Evolutionary conservation across 2,113 vertebrate species (phyloP), one percentile per base, ranked within the genome.

Genomic region (cat (Felis catus)): DNA sequence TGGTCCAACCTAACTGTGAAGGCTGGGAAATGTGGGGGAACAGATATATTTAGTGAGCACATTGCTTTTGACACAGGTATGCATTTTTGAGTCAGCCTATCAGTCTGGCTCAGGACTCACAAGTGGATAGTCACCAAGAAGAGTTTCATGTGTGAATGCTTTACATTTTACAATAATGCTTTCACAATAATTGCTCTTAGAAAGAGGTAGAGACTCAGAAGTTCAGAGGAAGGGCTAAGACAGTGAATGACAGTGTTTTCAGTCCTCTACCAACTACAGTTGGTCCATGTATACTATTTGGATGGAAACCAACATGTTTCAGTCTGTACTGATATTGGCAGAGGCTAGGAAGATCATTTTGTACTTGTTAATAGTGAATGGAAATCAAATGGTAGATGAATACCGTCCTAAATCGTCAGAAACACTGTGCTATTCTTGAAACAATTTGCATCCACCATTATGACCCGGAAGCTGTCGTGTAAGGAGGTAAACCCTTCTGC

Each of bases 391-490:
- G 33, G 5, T 19, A 9, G n/a, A 16, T 70, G 48, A 74, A 71
- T 2, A n/a, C 33, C 5, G n/a, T 21, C 36, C 19, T 61, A 33
- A 58, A 31, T 92, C 51, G 13, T 58, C 45, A 74, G 23, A 74
- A 61, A 45, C 11, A 25, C 7, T 16, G 12, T 41, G 6, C 45
- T 92, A 11, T 53, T 93, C 55, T 81, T 48, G 7, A 33, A 80
- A 25, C 80, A 93, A 41, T 92, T 92, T 91, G 90, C 71, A 81
- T 96, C 95, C 94, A 85, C 83, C 45, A 12, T 84, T 55, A 96
- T 98, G 95, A 96, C 96, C 97, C 70, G 83, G 94, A 51, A 89
- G 96, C 97, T 70, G 31, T 65, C 74, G 93, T 95, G 86, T 88
- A 89, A 96, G 96, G 97, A 98, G 84, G 94, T 98, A 85, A 96